Base-by-base conservation (phyloP, 2,113 vertebrate genomes). In the Syngnathoides biaculeatus region DNA sequence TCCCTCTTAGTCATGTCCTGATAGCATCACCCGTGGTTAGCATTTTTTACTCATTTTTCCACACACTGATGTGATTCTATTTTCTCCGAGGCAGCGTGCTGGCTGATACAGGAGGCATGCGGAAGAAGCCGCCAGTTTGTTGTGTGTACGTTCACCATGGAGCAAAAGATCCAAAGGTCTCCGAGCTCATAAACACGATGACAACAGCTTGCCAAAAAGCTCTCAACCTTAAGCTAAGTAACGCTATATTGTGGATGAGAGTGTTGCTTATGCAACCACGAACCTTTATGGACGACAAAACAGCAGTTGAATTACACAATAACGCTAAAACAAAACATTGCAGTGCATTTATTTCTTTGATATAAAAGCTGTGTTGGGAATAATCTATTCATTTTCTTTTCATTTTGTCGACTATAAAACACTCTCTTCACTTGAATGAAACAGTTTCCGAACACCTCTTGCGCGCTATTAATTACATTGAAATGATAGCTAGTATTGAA, bases 81-180 rank as follows among this genome's bases (percentile, higher is more conserved):
- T 27, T 30, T 27, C 30, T 38, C 17, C 4, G 8, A n/a, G 20
- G 48, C 17, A 20, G 9, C 55, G 35, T 26, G 27, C 26, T 0
- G 11, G 52, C 71, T 65, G 45, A 38, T 69, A 67, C 26, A 58
- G 50, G 43, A 50, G 38, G 24, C 50, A 10, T 64, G 39, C 39
- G 35, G 38, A 53, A 11, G 67, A 60, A 63, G 71, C 79, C 72
- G 57, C 48, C 48, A 8, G 48, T 76, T 80, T 68, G 63, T n/a
- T 69, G 35, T 67, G 60, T 55, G 75, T 69, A 60, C 43, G 67
- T 70, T 77, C 66, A 81, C 70, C 68, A 77, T 73, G 72, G 67
- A 65, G 48, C 65, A 26, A 22, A 58, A 43, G 60, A 79, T 84
- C 76, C 79, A 81, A 87, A 89, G 82, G 81, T 80, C 73, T 65